phyloP scores from a whole-genome alignment of 2,113 vertebrate species.

The Pantherophis guttatus region DNA sequence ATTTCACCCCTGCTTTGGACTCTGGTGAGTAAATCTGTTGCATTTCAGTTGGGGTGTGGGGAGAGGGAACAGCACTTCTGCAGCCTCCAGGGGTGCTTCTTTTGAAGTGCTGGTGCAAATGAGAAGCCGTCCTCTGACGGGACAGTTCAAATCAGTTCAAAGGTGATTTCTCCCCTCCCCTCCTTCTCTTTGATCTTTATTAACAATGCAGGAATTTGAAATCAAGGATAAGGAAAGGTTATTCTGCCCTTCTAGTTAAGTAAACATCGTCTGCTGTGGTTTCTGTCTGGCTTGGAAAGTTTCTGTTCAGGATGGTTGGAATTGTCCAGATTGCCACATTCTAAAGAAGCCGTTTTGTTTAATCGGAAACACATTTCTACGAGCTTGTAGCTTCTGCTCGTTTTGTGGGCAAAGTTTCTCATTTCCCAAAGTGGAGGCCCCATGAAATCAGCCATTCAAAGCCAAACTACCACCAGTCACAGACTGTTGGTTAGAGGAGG shows the following conservation, averaged over 20 bases:
- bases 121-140: not conserved
- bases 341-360: not conserved
- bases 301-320: not conserved
- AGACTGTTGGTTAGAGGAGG: not conserved
- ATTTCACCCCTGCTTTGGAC: not conserved
- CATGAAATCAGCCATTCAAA: not conserved
- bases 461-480: no score
- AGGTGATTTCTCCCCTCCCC: not conserved
- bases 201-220: not conserved
- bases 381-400: not conserved
- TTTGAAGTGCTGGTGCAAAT: not conserved
- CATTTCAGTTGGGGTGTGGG: not conserved
- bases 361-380: not conserved
- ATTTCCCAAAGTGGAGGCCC: not conserved
- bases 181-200: rapidly evolving
- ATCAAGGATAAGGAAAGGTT: not conserved
- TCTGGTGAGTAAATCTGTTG: not conserved
- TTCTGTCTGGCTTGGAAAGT: not conserved
- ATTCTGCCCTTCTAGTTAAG: rapidly evolving
- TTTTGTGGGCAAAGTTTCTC: not conserved
- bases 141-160: not conserved
- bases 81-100: not conserved
- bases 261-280: rapidly evolving
- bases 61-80: not conserved
- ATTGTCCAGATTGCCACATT: not conserved